Evolutionary conservation across 1,140 invertebrate genomes (phyloP).

Genomic region (Drosophila sp.): DNA sequence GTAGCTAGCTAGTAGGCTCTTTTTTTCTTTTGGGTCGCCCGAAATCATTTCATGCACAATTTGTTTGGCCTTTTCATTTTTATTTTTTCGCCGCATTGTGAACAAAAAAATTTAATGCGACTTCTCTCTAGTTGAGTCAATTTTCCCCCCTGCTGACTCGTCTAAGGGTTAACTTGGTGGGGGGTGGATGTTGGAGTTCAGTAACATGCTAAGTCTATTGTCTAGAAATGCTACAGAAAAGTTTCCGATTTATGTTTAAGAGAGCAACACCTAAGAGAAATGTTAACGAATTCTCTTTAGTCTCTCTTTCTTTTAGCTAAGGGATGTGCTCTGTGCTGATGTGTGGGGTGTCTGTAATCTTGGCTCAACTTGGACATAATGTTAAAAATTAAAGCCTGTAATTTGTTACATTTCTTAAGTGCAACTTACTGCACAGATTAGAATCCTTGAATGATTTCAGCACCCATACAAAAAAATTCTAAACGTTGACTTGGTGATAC

Average conservation of each 20-base stretch:
- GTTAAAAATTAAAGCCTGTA: background rate
- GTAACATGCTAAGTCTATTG: constrained; percentile 12
- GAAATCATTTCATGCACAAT: constrained; percentile 74
- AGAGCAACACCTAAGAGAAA: background rate
- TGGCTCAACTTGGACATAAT: background rate
- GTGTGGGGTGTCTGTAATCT: background rate
- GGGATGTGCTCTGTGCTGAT: background rate
- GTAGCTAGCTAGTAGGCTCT: constrained; percentile 5
- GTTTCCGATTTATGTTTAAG: background rate
- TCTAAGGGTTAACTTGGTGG: background rate
- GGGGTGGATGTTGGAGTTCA: background rate
- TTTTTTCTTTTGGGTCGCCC: constrained; percentile 17
- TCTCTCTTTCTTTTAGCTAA: background rate
- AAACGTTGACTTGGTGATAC: no score
- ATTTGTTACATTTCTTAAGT: background rate
- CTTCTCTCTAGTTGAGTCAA: constrained; percentile 50
- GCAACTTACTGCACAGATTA: background rate
- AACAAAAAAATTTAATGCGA: constrained; percentile 63
- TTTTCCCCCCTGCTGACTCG: constrained; percentile 33
- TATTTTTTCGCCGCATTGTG: constrained; percentile 71
- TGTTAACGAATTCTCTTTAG: background rate
- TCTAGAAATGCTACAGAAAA: background rate
- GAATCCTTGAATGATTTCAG: background rate
- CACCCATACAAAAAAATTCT: no score
- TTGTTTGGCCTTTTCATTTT: constrained; percentile 75